Base-by-base conservation (phyloP, 37 sponge, comb jelly and placozoan species). In the Ianthella basta region DNA sequence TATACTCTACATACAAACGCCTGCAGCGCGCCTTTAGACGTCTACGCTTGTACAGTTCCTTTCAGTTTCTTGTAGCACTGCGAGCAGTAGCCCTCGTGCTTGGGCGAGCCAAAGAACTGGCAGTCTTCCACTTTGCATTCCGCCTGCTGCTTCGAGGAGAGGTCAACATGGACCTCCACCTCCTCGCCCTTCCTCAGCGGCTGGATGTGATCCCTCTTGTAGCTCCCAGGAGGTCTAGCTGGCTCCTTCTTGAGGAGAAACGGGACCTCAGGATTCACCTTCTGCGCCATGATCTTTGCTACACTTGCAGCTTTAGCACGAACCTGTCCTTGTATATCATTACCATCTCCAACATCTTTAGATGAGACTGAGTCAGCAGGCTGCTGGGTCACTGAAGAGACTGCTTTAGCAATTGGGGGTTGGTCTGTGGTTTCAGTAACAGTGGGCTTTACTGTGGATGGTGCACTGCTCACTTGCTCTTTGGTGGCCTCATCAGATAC, bases 161-260 rank as follows among this genome's bases (percentile, higher is more conserved):
- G 1, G 15, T 40, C 16, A 15, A 39, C 73, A n/a, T 5, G 72
- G 20, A 37, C 68, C 0, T 36, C 35, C 57, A 14, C 60, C 33
- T 61, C 32, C 20, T 38, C 81, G 6, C 50, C 50, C 25, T 64
- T 24, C 21, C 57, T 33, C 50, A 91, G 39, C 20, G 92, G 86
- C 33, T 82, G 64, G 15, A 92, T 86, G 33, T 55, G 80, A 57
- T 92, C 89, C 33, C 89, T 63, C 16, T 86, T 53, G 50, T 92
- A 88, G 0, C 86, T 74, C 4, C 81, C 69, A 39, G 60, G 36
- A 27, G 36, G 1, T 4, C 72, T 64, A 10, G 60, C 35, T 15
- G 44, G 38, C 18, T 16, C 38, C 56, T 59, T 41, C 64, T 55
- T 60, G 44, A 10, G 53, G 54, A 32, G 38, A 20, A 75, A 23